phyloP scores from a whole-genome alignment of 2,113 vertebrate genomes.

The Gobius niger region DNA sequence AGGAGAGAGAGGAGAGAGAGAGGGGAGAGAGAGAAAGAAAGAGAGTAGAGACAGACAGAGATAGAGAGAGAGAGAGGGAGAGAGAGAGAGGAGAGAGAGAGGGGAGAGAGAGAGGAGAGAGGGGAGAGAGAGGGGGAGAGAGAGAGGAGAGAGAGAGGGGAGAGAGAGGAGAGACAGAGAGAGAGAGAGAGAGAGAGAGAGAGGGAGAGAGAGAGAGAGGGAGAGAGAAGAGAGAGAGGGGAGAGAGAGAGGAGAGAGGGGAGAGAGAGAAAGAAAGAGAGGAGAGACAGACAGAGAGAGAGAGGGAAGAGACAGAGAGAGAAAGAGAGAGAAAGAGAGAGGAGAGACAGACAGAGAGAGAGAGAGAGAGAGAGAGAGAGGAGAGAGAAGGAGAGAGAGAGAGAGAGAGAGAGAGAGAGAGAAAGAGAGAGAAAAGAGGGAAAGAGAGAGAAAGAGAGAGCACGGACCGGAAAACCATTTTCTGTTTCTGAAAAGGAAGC shows the following conservation, averaged over 20 bases:
- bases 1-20: background rate
- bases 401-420: constrained; percentile 34
- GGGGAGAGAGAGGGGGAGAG: background rate
- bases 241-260: background rate
- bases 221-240: background rate
- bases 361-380: background rate
- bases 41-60: background rate
- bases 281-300: background rate
- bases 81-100: background rate
- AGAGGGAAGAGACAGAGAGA: background rate
- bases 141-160: background rate
- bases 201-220: background rate
- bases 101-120: no score
- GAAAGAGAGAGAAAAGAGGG: constrained; percentile 5
- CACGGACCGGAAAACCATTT: constrained; percentile 35
- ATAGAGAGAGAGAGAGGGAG: background rate
- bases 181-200: no score
- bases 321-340: no score
- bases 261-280: background rate
- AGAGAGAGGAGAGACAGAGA: no score
- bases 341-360: no score
- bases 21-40: background rate
- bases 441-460: constrained; percentile 3
- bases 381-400: constrained; percentile 11
- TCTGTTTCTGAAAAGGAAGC: constrained; percentile 22